Conservation (phyloP, 2,888 invertebrate genomes). For the Synanthedon vespiformis region DNA sequence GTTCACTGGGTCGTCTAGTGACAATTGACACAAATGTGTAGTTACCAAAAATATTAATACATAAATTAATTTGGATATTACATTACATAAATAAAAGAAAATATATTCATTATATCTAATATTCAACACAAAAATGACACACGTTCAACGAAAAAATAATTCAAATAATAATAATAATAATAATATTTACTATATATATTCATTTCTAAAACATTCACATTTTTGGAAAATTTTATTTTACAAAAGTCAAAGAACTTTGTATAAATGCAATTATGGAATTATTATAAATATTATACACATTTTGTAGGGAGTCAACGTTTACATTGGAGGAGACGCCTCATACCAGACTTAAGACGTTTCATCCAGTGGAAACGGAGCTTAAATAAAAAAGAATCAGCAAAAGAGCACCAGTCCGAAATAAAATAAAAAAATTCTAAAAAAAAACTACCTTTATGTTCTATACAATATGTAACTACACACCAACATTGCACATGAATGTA, state of each 20-base stretch:
- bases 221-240: neutral
- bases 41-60: neutral
- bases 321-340: too few species aligned
- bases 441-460: constrained; percentile 5
- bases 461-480: constrained; percentile 33
- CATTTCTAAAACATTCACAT: neutral
- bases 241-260: constrained; percentile 10
- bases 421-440: constrained; percentile 8
- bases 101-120: constrained; percentile 6
- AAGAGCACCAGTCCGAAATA: constrained; percentile 41
- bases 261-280: constrained; percentile 57
- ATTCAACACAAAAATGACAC: constrained; percentile 7
- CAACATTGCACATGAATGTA: constrained; percentile 51
- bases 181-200: constrained; percentile 1
- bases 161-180: constrained; percentile 1
- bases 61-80: constrained; percentile 1
- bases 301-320: too few species aligned
- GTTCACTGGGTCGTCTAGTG: too few species aligned
- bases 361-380: neutral
- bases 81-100: constrained; percentile 4
- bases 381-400: constrained; percentile 4
- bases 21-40: neutral
- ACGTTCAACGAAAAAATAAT: neutral
- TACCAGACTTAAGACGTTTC: neutral
- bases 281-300: constrained; percentile 8